Base-by-base conservation (phyloP, 2,888 invertebrate genomes). In the Pycnomerus fuliginosus region DNA sequence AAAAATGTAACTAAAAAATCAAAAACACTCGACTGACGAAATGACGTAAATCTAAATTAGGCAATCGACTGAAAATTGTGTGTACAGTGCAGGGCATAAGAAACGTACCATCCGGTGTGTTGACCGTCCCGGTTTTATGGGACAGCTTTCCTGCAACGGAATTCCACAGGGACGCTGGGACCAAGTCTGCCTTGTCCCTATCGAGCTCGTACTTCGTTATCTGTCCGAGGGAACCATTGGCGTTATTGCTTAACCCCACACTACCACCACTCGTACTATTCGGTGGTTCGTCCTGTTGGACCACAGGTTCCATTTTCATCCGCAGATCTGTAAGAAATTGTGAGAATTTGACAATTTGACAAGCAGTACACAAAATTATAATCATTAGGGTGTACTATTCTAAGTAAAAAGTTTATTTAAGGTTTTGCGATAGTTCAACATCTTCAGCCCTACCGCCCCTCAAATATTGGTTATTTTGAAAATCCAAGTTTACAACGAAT, bases 91-190 rank as follows among this genome's bases (percentile, higher is more conserved):
- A n/a, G n/a, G n/a, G n/a, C n/a, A 11, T 7, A 24, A 24, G 23
- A 22, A 23, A 68, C 76, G 80, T 67, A 89, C 90, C 90, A 70
- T 90, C 90, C 63, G 90, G 85, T 65, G 90, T 90, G 63, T 87
- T 84, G 56, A 90, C 87, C 62, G 87, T 84, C 54, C 85, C 85
- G 62, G 87, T 85, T 74, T 90, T 85, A 47, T 64, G 61, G 33
- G 63, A 62, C 28, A 72, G 53, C 55, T 72, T 79, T 60, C 76
- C 76, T 48, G 77, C 74, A 53, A 77, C 77, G 34, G 78, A 75
- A 62, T 76, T 79, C 80, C 80, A 80, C 62, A 76, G 70, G 45
- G 73, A 73, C 28, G 75, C 72, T 37, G 77, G 75, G 56, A 76
- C 75, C 49, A 77, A 69, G 59, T 78, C 77, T 25, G 70, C 64